phyloP scores from a whole-genome alignment of 2,113 vertebrate species.

The Mesembrinibis cayennensis region DNA sequence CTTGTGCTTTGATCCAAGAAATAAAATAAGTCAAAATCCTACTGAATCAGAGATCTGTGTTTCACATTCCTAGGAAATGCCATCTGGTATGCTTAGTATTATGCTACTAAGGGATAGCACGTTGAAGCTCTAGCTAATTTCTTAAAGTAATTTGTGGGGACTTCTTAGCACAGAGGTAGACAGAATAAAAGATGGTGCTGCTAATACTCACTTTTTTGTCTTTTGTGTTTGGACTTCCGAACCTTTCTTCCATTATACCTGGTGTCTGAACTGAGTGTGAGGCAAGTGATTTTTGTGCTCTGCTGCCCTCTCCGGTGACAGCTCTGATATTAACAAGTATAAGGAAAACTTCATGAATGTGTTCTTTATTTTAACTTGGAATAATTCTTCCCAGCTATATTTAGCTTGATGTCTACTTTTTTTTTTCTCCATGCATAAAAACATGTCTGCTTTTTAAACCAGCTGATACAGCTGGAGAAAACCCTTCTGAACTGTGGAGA shows the following conservation, averaged over 20 bases:
- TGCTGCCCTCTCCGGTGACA: neutral
- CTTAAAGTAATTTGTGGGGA: neutral
- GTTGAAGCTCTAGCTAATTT: neutral
- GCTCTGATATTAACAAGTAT: neutral
- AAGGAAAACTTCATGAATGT: neutral
- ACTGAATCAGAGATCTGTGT: neutral
- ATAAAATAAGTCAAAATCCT: neutral
- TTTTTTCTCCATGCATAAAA: neutral
- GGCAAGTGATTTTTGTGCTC: neutral
- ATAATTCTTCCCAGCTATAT: neutral
- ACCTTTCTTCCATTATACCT: neutral
- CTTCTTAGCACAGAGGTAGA: neutral
- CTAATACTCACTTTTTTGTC: neutral
- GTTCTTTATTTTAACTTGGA: neutral
- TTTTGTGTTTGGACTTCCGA: neutral
- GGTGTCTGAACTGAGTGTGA: neutral
- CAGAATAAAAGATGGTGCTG: neutral
- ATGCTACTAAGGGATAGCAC: neutral
- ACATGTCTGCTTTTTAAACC: neutral
- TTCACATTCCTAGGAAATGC: neutral
- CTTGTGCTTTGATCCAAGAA: neutral
- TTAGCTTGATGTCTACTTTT: neutral
- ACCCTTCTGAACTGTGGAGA: neutral
- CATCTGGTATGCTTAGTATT: neutral
- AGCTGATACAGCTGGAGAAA: neutral